Percentiles rank a stretch among this genome's conserved stretches.
Evolutionary conservation across 2,888 invertebrate species (phyloP).

Genomic region (Pandemis heparana): DNA sequence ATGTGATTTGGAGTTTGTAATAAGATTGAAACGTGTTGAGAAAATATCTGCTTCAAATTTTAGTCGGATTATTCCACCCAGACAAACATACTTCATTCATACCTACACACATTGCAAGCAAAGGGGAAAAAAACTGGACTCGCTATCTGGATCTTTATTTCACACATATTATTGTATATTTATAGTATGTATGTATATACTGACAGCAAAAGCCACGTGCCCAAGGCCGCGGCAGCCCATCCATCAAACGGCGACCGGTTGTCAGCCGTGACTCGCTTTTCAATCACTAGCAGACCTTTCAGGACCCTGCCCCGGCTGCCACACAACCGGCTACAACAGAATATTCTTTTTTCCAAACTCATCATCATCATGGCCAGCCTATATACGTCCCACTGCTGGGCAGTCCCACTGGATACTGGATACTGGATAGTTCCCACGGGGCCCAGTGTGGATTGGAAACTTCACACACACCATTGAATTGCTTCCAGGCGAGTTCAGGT

Average conservation of each 20-base stretch:
- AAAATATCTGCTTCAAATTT: too few relatives aligned
- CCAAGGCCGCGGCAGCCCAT: slow-evolving; percentile 1
- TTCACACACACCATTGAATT: too few relatives aligned
- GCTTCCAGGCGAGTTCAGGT: too few relatives aligned
- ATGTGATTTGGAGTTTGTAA: background rate
- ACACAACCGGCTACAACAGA: background rate
- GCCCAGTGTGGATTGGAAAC: too few relatives aligned
- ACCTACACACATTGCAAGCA: background rate
- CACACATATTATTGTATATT: background rate
- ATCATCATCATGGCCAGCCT: too few relatives aligned
- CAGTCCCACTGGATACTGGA: too few relatives aligned
- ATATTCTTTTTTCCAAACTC: too few relatives aligned
- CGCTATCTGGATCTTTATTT: background rate
- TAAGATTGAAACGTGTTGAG: too few relatives aligned
- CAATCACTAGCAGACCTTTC: slow-evolving; percentile 21
- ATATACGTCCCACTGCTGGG: too few relatives aligned
- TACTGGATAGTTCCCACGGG: too few relatives aligned
- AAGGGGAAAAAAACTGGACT: background rate
- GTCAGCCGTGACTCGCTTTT: slow-evolving; percentile 27
- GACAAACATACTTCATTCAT: too few relatives aligned
- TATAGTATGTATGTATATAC: background rate
- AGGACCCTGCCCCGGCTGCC: background rate
- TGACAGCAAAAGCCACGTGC: slow-evolving; percentile 1
- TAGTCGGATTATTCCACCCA: too few relatives aligned
- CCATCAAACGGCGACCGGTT: slow-evolving; percentile 9